Evolutionary conservation across 2,888 invertebrate genomes (phyloP), one percentile per base, ranked within the genome.

Genomic region (Tipula unca): DNA sequence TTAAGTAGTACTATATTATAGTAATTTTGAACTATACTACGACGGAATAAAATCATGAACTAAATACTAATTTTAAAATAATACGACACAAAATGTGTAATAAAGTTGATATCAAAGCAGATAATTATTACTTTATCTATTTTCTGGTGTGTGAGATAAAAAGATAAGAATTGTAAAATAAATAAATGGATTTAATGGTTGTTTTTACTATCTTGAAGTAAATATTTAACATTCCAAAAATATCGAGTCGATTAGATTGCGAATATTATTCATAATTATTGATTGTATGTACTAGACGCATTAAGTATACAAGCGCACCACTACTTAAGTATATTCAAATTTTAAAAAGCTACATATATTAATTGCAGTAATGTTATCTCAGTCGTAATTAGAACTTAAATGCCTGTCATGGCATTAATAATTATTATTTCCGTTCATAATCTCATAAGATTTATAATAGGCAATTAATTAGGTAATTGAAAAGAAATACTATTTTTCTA

Each of bases 141-240:
- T 69, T 69, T 69, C 25, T 69, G 48, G 25, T 25, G 69, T 20
- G 69, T 13, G 25, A 69, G 20, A 69, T 69, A 69, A 69, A 69
- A 25, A 25, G 69, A 69, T 69, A 69, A 69, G 25, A 69, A 69
- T 69, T 69, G 13, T 69, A 69, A 69, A 25, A 10, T 25, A 69
- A 69, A 54, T 54, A 54, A 54, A 69, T 69, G 69, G 69, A 25
- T 69, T 69, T 69, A 25, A 69, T 69, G 69, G 20, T 25, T n/a
- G n/a, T n/a, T 69, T 25, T 69, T 69, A 3, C 20, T 69, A 69
- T 69, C 25, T 25, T 25, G 1, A 25, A 69, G 69, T 69, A 69
- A 69, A 69, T 69, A 69, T 69, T 69, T 69, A 69, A 69, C 69
- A 69, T 69, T 69, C 69, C 69, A 25, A 69, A 69, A 69, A 69